Conservation (phyloP, 2,888 invertebrate species). For the Campoletis raptor region DNA sequence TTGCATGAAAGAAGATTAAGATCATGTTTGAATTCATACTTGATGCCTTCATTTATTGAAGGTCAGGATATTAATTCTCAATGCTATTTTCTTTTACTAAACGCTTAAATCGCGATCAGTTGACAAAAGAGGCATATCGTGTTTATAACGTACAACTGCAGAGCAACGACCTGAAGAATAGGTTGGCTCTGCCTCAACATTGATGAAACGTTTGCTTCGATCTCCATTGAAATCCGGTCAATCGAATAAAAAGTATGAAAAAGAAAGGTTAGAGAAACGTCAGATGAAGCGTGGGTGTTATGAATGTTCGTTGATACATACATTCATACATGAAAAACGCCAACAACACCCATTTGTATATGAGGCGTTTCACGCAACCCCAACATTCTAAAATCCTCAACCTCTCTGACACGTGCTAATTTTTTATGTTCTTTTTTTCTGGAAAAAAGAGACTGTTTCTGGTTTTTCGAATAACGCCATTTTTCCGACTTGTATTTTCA, state of each 20-base stretch:
- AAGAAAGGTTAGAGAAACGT: slow-evolving; percentile 51
- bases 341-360: background rate
- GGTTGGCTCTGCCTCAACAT: slow-evolving; percentile 38
- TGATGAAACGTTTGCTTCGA: slow-evolving; percentile 37
- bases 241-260: slow-evolving; percentile 26
- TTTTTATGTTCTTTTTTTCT: background rate
- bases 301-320: slow-evolving; percentile 18
- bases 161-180: slow-evolving; percentile 23
- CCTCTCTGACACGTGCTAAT: background rate
- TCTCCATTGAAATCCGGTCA: slow-evolving; percentile 35
- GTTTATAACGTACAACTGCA: background rate
- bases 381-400: background rate
- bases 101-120: background rate
- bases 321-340: background rate
- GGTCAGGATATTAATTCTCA: background rate
- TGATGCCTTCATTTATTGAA: background rate
- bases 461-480: background rate
- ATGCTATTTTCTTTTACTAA: background rate
- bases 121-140: background rate
- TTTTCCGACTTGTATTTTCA: background rate
- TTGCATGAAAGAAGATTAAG: background rate
- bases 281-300: slow-evolving; percentile 62
- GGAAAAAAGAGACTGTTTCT: background rate
- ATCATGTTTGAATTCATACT: background rate
- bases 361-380: background rate